Evolutionary conservation across 2,113 vertebrate species (phyloP), one percentile per base, ranked within the genome.

Genomic region (Cathartes aura): DNA sequence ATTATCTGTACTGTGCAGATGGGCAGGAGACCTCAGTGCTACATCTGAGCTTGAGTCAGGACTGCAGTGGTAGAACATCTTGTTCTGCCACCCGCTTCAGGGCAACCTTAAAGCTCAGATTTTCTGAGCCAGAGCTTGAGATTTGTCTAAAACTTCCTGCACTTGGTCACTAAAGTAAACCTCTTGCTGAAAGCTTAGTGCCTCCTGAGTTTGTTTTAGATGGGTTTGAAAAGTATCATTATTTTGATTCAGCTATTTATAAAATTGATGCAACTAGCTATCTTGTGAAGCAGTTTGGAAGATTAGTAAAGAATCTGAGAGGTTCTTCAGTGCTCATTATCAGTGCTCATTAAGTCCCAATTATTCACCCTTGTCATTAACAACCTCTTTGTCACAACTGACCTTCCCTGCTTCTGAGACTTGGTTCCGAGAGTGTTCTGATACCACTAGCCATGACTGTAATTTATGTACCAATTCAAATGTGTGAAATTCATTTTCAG

Each of bases 401-500:
- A 59, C 67, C 87, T 96, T 78, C 34, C 26, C 11, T 43, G 62
- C 66, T 60, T 73, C 64, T 48, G 47, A 84, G 85, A 40, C 71
- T 78, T 82, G 71, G 20, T 89, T 95, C 70, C 7, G 17, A 36
- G 55, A 64, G 58, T 1, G 0, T 82, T 87, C 74, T 53, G 59
- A 63, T 95, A 73, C 80, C 42, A 45, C 58, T 68, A 88, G n/a
- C 71, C 74, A 30, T 75, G 56, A 43, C 47, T 95, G 17, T 74
- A 73, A 80, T 68, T 63, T 52, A 6, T 73, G 55, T 43, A 73
- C 19, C 74, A 47, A 45, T 86, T 95, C 74, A 82, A 70, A 96
- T 67, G 82, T 82, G 50, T 96, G 74, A 95, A 96, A 81, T 96
- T 83, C 15, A 86, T 95, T 97, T 98, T 92, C 79, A 60, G 70